Percentiles rank a stretch among this genome's conserved stretches.
phyloP scores from a whole-genome alignment of 2,113 vertebrate genomes.

The Nothocercus nigrocapillus region DNA sequence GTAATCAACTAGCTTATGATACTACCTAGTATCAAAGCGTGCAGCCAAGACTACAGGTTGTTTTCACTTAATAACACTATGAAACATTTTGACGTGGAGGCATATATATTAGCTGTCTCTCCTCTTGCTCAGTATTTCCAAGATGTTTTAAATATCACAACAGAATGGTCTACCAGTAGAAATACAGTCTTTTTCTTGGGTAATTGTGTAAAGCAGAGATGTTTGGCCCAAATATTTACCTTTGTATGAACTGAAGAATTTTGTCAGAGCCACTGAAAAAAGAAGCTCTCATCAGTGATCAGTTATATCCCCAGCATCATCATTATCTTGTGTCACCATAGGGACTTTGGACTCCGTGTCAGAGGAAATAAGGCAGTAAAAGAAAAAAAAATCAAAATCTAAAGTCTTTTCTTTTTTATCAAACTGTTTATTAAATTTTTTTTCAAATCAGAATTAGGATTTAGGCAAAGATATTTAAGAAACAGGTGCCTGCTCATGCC shows the following conservation, averaged over 20 bases:
- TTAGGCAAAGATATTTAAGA: constrained; percentile 32
- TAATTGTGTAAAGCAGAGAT: background rate
- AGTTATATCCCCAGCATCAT: background rate
- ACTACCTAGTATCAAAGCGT: background rate
- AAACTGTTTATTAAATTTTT: background rate
- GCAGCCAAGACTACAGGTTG: background rate
- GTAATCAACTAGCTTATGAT: background rate
- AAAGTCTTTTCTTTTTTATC: background rate
- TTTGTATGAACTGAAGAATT: background rate
- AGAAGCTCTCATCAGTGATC: background rate
- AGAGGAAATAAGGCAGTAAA: background rate
- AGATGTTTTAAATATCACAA: background rate
- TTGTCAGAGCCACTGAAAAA: background rate
- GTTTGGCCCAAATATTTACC: background rate
- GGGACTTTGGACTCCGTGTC: background rate
- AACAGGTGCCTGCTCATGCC: constrained; percentile 22
- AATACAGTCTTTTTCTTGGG: background rate
- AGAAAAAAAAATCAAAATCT: background rate
- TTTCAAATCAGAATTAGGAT: background rate
- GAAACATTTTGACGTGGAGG: background rate
- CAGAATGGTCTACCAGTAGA: background rate
- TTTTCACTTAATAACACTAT: background rate
- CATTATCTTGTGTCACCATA: background rate
- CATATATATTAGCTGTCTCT: background rate
- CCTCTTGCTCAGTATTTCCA: background rate